phyloP scores from a whole-genome alignment of 2,888 invertebrate genomes.

The Sarcophaga rosellei region DNA sequence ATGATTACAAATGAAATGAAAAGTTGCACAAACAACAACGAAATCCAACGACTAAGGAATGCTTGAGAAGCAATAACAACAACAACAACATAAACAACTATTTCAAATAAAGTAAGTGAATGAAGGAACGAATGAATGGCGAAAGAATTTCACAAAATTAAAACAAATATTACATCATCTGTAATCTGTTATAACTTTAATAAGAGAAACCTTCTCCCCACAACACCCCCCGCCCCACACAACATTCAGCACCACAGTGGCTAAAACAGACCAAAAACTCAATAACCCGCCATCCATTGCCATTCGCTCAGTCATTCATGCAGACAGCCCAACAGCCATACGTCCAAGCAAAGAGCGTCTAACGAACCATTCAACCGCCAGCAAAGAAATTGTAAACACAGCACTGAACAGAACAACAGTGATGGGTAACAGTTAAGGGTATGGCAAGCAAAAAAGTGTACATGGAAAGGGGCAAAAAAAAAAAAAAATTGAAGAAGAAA shows the following conservation, averaged over 20 bases:
- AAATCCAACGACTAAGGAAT: neutral
- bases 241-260: neutral
- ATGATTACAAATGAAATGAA: constrained; percentile 34
- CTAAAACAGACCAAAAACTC: no score
- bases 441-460: no score
- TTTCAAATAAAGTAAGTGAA: neutral
- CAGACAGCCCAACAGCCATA: neutral
- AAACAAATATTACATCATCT: constrained; percentile 61
- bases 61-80: neutral
- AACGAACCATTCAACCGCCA: neutral
- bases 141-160: constrained; percentile 41
- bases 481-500: neutral
- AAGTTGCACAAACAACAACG: constrained; percentile 26
- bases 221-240: neutral
- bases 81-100: no score
- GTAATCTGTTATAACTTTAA: constrained; percentile 61
- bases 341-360: neutral
- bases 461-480: neutral
- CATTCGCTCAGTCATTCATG: no score
- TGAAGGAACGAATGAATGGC: neutral
- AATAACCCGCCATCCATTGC: no score
- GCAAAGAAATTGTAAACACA: neutral
- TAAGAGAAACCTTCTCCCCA: constrained; percentile 17
- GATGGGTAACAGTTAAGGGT: neutral
- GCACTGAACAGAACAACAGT: neutral